Evolutionary conservation across 2,888 invertebrate species (phyloP).

Genomic region (Stegana nigrithorax): DNA sequence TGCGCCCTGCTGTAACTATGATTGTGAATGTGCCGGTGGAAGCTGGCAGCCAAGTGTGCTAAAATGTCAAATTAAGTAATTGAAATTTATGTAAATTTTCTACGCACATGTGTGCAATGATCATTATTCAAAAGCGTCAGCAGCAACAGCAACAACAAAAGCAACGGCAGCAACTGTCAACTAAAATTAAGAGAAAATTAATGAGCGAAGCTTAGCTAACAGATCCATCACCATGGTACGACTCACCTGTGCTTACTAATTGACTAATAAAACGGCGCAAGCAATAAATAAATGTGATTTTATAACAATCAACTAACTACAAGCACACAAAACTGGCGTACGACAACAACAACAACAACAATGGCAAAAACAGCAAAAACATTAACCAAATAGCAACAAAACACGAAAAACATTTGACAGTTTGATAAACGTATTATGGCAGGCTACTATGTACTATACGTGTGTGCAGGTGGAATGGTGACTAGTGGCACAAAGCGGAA

Average conservation of each 20-base stretch:
- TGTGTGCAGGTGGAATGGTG: not conserved
- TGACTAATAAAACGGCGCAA: slow-evolving; percentile 3
- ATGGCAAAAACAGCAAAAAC: not conserved
- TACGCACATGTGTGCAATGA: no score
- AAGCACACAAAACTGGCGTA: not conserved
- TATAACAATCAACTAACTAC: not conserved
- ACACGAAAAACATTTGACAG: slow-evolving; percentile 28
- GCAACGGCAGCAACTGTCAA: not conserved
- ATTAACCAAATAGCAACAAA: not conserved
- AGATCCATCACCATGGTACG: not conserved
- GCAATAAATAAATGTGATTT: slow-evolving; percentile 14
- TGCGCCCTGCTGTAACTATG: no score
- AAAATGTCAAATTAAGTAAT: not conserved
- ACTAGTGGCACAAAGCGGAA: not conserved
- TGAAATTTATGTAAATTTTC: not conserved
- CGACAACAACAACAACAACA: not conserved
- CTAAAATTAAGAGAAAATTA: not conserved
- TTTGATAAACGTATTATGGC: slow-evolving; percentile 34
- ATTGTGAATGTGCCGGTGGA: no score
- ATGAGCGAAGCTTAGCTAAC: not conserved
- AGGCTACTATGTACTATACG: slow-evolving; percentile 44
- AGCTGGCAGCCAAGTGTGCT: no score
- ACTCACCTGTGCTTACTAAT: not conserved
- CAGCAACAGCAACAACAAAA: no score
- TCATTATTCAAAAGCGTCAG: no score